Conservation (phyloP, 2,113 vertebrate species). For the Pterocles orientalis region DNA sequence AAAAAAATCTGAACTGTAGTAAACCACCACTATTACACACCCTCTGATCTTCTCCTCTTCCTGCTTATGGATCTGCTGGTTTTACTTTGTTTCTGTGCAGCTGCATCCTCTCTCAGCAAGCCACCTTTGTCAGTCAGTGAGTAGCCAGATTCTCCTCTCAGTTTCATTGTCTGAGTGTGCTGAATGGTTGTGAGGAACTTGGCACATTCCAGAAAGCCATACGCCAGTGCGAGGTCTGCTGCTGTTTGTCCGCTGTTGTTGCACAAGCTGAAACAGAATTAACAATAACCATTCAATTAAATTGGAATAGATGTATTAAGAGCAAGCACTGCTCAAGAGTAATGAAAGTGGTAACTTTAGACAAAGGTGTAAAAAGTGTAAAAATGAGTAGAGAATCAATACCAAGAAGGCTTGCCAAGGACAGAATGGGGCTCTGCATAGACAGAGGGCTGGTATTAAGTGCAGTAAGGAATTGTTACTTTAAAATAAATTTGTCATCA, state of each 20-base stretch:
- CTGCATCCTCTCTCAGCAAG: not conserved
- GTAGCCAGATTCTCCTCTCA: not conserved
- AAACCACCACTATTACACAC: not conserved
- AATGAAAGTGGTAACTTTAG: not conserved
- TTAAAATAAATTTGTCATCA: not conserved
- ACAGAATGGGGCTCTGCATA: not conserved
- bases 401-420: not conserved
- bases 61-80: conserved; percentile 8
- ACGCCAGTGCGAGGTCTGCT: conserved; percentile 78
- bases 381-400: not conserved
- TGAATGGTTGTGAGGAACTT: conserved; percentile 75
- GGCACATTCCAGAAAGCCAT: conserved; percentile 78
- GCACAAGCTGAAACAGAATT: conserved; percentile 70
- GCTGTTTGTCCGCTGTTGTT: conserved; percentile 81
- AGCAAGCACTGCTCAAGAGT: not conserved
- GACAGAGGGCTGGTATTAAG: not conserved
- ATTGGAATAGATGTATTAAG: not conserved
- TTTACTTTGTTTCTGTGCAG: conserved; percentile 54
- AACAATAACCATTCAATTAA: not conserved
- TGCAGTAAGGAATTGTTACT: not conserved
- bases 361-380: not conserved
- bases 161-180: conserved; percentile 57
- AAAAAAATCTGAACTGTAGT: not conserved
- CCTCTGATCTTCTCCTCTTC: conserved; percentile 71
- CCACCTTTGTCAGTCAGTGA: not conserved